Evolutionary conservation across 2,113 vertebrate genomes (phyloP).

Genomic region (Megatriorchis doriae): DNA sequence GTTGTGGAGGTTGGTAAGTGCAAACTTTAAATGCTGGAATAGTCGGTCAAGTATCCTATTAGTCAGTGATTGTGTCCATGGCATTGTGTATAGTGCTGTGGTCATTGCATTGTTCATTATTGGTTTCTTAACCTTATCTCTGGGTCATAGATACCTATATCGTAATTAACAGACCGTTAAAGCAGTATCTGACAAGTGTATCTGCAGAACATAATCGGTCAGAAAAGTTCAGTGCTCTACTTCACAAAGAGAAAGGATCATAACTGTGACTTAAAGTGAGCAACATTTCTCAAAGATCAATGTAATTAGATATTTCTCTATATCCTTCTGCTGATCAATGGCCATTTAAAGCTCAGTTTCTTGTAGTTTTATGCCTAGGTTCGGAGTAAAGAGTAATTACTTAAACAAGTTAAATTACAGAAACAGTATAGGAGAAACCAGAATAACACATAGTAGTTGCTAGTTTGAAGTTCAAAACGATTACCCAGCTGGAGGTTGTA

Average conservation of each 20-base stretch:
- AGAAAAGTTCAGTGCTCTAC: not conserved
- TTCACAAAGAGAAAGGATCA: not conserved
- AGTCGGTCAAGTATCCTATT: rapidly evolving
- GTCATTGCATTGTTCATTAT: not conserved
- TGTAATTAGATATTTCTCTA: not conserved
- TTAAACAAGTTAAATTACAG: not conserved
- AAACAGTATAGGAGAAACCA: not conserved
- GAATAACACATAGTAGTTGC: not conserved
- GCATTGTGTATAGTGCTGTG: not conserved
- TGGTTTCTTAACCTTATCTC: not conserved
- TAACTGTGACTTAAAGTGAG: not conserved
- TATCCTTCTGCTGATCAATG: not conserved
- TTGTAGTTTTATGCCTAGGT: not conserved
- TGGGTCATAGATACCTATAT: not conserved
- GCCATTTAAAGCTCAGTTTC: not conserved
- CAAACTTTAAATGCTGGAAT: conserved; percentile 29
- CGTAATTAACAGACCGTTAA: not conserved
- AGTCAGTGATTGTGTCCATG: rapidly evolving
- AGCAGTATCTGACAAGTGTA: not conserved
- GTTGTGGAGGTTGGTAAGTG: conserved; percentile 85
- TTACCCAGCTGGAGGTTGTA: not conserved
- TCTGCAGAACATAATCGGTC: not conserved
- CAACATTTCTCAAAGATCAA: not conserved
- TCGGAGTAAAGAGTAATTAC: not conserved
- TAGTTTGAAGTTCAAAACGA: not conserved